These are phyloP conservation scores for Camarhynchus parvulus DNA, from an alignment of 2,113 vertebrate genomes.

Conservation along the genomic window DNA sequence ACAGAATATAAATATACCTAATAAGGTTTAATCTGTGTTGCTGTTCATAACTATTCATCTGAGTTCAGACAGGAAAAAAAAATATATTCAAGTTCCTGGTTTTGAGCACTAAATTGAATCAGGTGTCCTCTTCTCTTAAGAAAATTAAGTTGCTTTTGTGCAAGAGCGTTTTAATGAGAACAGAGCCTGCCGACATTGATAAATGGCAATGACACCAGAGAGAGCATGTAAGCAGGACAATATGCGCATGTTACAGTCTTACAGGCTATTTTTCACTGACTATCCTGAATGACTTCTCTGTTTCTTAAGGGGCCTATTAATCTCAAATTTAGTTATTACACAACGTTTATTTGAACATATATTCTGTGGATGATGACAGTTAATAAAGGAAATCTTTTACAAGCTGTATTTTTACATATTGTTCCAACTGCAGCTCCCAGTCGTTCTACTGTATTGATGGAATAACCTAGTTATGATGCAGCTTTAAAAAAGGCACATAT, in stretches of 20 bases:
- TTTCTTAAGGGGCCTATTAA: conserved; percentile 90
- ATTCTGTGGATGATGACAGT: conserved; percentile 92
- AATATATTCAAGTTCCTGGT: conserved; percentile 81
- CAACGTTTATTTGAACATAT: conserved; percentile 98
- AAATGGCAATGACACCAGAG: conserved; percentile 88
- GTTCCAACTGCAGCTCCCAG: conserved; percentile 77
- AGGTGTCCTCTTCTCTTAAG: conserved; percentile 98
- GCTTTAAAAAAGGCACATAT: conserved; percentile 74
- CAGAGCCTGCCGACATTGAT: conserved; percentile 89
- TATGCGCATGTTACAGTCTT: conserved; percentile 86
- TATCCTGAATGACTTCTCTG: conserved; percentile 80
- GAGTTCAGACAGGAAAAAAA: conserved; percentile 66
- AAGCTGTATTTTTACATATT: conserved; percentile 91
- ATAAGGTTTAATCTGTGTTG: conserved; percentile 84
- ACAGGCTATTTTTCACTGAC: conserved; percentile 93
- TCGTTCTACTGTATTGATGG: conserved; percentile 83
- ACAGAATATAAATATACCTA: conserved; percentile 71
- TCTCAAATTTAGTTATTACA: conserved; percentile 92
- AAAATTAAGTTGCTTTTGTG: conserved; percentile 96
- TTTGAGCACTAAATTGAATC: conserved; percentile 93
- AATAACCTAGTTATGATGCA: conserved; percentile 74
- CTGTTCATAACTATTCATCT: conserved; percentile 82
- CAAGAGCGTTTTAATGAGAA: conserved; percentile 96
- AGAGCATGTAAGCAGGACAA: conserved; percentile 87
- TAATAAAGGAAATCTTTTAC: conserved; percentile 94